Conservation (phyloP, 2,888 invertebrate species). For the Ormia ochracea region DNA sequence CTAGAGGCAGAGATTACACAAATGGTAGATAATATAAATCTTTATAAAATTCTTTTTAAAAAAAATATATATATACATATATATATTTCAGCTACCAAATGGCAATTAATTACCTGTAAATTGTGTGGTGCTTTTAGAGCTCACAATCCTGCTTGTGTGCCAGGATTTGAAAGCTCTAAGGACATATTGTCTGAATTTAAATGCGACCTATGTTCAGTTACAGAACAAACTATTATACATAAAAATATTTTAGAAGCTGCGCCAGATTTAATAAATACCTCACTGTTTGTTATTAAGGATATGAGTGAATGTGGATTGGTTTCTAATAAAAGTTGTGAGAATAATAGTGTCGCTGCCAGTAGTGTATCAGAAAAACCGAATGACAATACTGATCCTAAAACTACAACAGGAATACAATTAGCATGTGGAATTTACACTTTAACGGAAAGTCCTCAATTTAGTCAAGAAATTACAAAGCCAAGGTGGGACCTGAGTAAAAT, state of each 20-base stretch:
- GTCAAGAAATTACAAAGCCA: background rate
- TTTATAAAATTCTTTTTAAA: background rate
- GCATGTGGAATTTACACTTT: background rate
- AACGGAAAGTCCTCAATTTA: slow-evolving; percentile 17
- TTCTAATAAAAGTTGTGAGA: background rate
- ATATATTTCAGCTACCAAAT: slow-evolving; percentile 44
- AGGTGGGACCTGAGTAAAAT: background rate
- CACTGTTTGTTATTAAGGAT: slow-evolving; percentile 34
- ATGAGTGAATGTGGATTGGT: background rate
- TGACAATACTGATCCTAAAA: background rate
- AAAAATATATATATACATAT: no score
- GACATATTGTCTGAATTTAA: slow-evolving; percentile 59
- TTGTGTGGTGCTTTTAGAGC: slow-evolving; percentile 68
- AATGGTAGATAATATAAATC: slow-evolving; percentile 8
- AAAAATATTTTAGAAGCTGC: background rate
- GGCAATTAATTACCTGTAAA: slow-evolving; percentile 67
- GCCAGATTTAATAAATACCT: slow-evolving; percentile 7
- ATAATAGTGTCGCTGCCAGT: background rate
- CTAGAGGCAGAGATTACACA: slow-evolving; percentile 78
- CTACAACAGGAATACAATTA: background rate
- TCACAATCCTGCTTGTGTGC: slow-evolving; percentile 66
- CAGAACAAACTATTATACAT: slow-evolving; percentile 26
- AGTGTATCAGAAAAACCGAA: background rate
- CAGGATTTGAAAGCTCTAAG: slow-evolving; percentile 8
- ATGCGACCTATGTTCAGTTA: slow-evolving; percentile 64